phyloP scores from a whole-genome alignment of 2,888 invertebrate genomes.

The Sesamia inferens region DNA sequence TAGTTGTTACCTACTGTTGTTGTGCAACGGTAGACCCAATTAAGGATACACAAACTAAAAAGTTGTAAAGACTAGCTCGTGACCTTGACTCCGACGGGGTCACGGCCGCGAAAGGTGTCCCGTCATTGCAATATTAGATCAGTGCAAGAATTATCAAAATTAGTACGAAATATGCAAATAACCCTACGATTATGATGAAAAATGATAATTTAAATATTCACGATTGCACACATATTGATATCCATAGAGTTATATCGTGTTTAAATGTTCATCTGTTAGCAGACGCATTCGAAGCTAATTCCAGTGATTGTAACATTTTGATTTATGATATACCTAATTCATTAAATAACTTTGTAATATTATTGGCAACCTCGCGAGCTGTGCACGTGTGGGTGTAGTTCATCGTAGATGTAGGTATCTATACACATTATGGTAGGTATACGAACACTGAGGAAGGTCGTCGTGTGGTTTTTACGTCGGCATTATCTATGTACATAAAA shows the following conservation, averaged over 20 bases:
- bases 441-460: constrained; percentile 37
- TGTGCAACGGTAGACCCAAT: neutral
- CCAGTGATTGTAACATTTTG: constrained; percentile 16
- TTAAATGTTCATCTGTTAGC: neutral
- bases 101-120: neutral
- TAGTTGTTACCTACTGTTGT: neutral
- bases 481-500: constrained; percentile 10
- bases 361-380: constrained; percentile 4
- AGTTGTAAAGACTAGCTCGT: neutral
- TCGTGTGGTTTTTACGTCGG: constrained; percentile 31
- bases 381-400: constrained; percentile 25
- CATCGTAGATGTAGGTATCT: neutral
- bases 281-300: neutral
- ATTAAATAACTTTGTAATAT: constrained; percentile 9
- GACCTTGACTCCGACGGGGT: constrained; percentile 15
- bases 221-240: neutral
- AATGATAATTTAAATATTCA: neutral
- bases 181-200: constrained; percentile 4
- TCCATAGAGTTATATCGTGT: constrained; percentile 8
- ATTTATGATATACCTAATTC: constrained; percentile 18
- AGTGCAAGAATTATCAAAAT: neutral
- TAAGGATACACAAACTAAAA: constrained; percentile 5
- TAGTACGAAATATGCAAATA: constrained; percentile 1
- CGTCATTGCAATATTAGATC: neutral
- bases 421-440: neutral